Evolutionary conservation across 2,797 vertebrate species (phyloP), one percentile per base, ranked within the genome.

Genomic region (Mus minutoides): DNA sequence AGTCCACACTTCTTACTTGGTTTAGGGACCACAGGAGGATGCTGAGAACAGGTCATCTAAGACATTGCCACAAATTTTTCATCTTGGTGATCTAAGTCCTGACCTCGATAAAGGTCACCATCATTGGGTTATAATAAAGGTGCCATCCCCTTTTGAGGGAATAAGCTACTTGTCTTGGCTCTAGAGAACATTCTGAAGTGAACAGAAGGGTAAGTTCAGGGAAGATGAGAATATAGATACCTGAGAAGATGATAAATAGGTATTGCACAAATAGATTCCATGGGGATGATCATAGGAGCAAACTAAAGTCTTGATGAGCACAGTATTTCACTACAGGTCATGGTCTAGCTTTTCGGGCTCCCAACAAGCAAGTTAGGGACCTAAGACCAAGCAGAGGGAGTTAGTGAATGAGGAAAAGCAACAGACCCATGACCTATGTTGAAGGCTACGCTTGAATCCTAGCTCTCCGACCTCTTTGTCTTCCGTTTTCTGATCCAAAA

Each of bases 401-500:
- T 31, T 7, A 12, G 12, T 34, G 4, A 10, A 12, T 11, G 6
- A 87, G 67, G n/a, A 60, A 58, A 9, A 46, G 3, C 5, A 40
- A 60, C 40, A 95, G 52, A 1, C 7, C n/a, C 24, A 40, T 8
- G 24, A 87, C 62, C 4, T n/a, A 54, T 16, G 29, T 52, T 43
- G 31, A 92, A 56, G 21, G 24, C 62, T 24, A 92, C 34, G 31
- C 71, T 75, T 85, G 58, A 85, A 86, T 75, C 49, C 54, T 19
- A 91, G 43, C 43, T 92, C 14, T 43, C 90, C 37, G 11, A 84
- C 10, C 6, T 86, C 62, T 80, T 54, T 9, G 78, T 80, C 12
- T 77, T 96, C 56, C 52, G 40, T 75, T 96, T 96, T 22, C 54
- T 85, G 13, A 93, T 69, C 78, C 40, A 7, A 17, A 92, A 88